Base-by-base conservation (phyloP, 1,140 invertebrate genomes). In the Aphelenchoides fujianensis region DNA sequence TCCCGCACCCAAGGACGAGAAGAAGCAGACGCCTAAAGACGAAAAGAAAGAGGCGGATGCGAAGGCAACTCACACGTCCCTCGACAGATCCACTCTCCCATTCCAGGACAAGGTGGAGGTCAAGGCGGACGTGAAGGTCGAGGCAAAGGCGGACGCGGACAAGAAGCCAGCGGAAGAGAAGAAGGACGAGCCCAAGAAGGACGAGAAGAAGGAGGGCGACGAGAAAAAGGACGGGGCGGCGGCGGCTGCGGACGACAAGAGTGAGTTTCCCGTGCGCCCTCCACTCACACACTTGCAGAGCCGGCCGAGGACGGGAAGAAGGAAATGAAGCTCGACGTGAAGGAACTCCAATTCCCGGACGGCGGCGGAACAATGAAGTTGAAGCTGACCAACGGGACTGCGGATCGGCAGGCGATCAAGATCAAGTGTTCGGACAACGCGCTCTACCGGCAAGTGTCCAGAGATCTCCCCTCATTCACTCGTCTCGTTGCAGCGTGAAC, bases 61-160 rank as follows among this genome's bases (percentile, higher is more conserved):
- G 30, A 53, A 64, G 69, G 59, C 72, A 19, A 68, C 66, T 32
- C 73, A 76, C 37, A 37, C 7, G 23, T 67, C 59, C n/a, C n/a
- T n/a, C n/a, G n/a, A n/a, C n/a, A n/a, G n/a, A n/a, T n/a, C n/a
- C n/a, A n/a, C n/a, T n/a, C n/a, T n/a, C n/a, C n/a, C n/a, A n/a
- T n/a, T n/a, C 36, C 41, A 75, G 34, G 75, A 78, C 2, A 61
- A 77, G 19, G 62, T 71, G 32, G 73, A 77, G 31, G 70, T 63
- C 3, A 70, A 64, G 59, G 16, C 19, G 19, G 72, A 75, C 72
- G 48, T n/a, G 1, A 66, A 61, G 1, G 27, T 73, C 9, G 1
- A 28, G 31, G 1, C 28, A 23, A 48, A 48, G 41, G 41, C 23
- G 12, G 41, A 12, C 12, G 41, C 12, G 41, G 41, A 12, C 41